Conservation (phyloP, 92 coral and sea anemone genomes). For the Zoanthus gigantus region DNA sequence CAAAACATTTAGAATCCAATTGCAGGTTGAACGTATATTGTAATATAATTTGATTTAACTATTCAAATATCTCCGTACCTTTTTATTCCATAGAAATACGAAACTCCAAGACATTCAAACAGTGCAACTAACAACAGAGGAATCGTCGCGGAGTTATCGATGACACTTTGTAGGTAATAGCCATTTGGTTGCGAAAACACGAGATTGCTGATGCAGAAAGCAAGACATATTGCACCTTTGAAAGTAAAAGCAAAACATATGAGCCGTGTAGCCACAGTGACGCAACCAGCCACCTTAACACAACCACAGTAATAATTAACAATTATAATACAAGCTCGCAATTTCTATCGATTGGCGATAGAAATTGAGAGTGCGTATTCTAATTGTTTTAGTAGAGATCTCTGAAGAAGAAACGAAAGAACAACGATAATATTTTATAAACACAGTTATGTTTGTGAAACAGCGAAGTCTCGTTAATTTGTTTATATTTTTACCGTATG, state of each 20-base stretch:
- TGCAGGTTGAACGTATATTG: too few relatives aligned
- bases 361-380: too few relatives aligned
- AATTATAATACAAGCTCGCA: background rate
- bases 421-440: background rate
- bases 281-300: background rate
- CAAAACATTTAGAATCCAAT: too few relatives aligned
- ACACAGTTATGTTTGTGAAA: background rate
- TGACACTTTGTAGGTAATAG: slow-evolving; percentile 79
- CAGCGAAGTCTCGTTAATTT: background rate
- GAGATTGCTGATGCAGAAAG: slow-evolving; percentile 74
- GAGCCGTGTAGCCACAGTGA: background rate
- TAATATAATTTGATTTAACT: background rate
- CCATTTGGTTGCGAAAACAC: slow-evolving; percentile 88
- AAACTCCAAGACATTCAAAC: slow-evolving; percentile 86
- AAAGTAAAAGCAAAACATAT: background rate
- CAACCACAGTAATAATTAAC: background rate
- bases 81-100: slow-evolving; percentile 91
- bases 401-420: background rate
- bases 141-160: slow-evolving; percentile 79
- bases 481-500: too few relatives aligned
- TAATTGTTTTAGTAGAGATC: too few relatives aligned
- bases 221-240: slow-evolving; percentile 80
- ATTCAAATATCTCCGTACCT: slow-evolving; percentile 57
- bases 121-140: slow-evolving; percentile 88
- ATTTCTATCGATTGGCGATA: too few relatives aligned